phyloP scores from a whole-genome alignment of 2,888 invertebrate genomes.

The Protophormia terraenovae region DNA sequence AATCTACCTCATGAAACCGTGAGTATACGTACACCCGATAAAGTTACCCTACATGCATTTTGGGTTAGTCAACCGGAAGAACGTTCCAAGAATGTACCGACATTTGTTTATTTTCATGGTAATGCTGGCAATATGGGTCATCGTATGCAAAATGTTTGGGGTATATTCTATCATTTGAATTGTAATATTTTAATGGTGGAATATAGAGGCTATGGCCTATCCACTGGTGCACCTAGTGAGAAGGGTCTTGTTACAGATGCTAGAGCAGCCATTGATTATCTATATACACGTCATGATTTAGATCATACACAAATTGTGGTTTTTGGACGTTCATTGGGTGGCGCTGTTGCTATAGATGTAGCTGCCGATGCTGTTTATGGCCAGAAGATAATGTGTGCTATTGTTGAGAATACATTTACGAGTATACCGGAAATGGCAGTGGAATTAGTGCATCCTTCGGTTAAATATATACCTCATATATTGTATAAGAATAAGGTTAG shows the following conservation, averaged over 20 bases:
- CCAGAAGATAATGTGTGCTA: conserved; percentile 91
- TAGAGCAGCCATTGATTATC: conserved; percentile 92
- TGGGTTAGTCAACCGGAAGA: conserved; percentile 89
- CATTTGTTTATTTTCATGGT: conserved; percentile 95
- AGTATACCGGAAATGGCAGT: conserved; percentile 96
- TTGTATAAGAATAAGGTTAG: conserved; percentile 95
- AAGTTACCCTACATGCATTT: conserved; percentile 90
- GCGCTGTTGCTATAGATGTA: conserved; percentile 94
- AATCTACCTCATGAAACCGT: conserved; percentile 93
- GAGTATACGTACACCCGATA: conserved; percentile 88
- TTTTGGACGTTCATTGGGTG: conserved; percentile 93
- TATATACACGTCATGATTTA: conserved; percentile 90
- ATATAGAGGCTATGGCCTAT: conserved; percentile 96
- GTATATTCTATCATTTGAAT: conserved; percentile 89
- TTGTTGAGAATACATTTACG: conserved; percentile 97
- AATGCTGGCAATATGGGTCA: conserved; percentile 99
- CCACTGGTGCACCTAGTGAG: conserved; percentile 93
- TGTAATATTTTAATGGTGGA: conserved; percentile 96
- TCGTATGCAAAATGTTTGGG: conserved; percentile 93
- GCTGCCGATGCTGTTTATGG: conserved; percentile 89
- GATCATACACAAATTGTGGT: conserved; percentile 92
- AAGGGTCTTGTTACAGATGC: conserved; percentile 94
- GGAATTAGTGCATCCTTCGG: conserved; percentile 84
- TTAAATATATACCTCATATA: conserved; percentile 91
- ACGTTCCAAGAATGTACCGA: conserved; percentile 87